These are phyloP conservation scores for Peucedramus taeniatus DNA, from an alignment of 2,113 vertebrate genomes.

Conservation along the genomic window DNA sequence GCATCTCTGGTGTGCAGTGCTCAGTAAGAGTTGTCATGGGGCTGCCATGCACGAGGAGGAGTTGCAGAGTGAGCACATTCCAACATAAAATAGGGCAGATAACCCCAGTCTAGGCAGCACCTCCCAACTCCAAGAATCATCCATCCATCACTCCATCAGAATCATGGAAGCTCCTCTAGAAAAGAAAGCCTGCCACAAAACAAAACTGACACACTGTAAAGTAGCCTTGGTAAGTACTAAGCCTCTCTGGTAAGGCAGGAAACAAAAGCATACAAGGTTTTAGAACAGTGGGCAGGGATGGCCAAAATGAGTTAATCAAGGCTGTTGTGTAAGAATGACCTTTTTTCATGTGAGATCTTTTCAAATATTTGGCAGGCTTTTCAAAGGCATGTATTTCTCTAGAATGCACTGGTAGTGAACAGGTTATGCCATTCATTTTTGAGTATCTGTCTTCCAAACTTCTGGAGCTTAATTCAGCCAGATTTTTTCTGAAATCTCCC, in stretches of 20 bases:
- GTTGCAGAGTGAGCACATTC: neutral
- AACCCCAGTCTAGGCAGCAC: neutral
- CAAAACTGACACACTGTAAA: neutral
- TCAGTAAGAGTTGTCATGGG: fast-evolving
- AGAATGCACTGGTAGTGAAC: neutral
- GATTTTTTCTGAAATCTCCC: neutral
- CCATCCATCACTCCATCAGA: too few species aligned
- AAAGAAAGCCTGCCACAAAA: neutral
- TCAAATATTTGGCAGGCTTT: neutral
- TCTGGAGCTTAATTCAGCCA: neutral
- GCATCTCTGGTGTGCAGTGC: neutral
- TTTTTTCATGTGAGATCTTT: neutral
- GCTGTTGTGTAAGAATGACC: neutral
- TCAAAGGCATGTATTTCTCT: neutral
- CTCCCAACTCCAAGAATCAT: neutral
- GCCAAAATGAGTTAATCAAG: neutral
- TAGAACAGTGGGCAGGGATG: neutral
- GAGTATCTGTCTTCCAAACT: neutral
- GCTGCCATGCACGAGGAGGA: neutral
- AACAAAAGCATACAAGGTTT: neutral
- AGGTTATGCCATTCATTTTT: neutral
- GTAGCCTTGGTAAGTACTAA: neutral
- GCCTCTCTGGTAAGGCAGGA: neutral
- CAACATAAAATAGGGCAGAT: neutral
- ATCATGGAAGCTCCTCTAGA: neutral